Evolutionary conservation across 2,797 vertebrate genomes (phyloP).

Genomic region (Graptemys geographica): DNA sequence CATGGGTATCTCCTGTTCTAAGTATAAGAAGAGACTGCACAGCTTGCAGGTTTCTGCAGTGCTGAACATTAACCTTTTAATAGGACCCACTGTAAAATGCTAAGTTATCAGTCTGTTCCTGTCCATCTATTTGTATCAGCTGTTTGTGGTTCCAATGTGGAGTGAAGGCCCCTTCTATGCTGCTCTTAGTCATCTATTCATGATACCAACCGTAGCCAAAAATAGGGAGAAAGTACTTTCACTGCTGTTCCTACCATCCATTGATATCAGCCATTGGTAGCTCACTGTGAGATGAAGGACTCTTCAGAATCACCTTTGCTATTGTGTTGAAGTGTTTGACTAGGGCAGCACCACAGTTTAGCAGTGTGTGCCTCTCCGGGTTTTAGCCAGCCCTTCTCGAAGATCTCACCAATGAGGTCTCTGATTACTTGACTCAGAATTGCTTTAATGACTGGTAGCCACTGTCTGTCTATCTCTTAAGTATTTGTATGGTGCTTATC

Average conservation of each 20-base stretch:
- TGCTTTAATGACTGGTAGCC: background rate
- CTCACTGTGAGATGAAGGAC: background rate
- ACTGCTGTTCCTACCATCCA: background rate
- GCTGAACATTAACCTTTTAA: background rate
- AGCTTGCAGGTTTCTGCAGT: background rate
- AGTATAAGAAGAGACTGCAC: background rate
- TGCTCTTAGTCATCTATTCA: background rate
- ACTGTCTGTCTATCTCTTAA: background rate
- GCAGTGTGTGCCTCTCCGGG: background rate
- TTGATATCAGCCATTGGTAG: background rate
- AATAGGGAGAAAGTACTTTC: background rate
- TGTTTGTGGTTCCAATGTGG: background rate
- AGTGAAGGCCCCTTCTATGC: background rate
- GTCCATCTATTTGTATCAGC: background rate
- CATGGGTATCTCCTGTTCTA: background rate
- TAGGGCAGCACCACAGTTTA: background rate
- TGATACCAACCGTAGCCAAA: background rate
- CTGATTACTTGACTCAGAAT: background rate
- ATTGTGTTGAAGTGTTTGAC: background rate
- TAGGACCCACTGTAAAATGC: background rate
- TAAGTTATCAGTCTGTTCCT: background rate
- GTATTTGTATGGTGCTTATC: background rate
- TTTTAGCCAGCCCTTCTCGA: background rate
- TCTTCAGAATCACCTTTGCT: background rate
- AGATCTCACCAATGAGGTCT: background rate